Evolutionary conservation across 2,113 vertebrate genomes (phyloP), one percentile per base, ranked within the genome.

Genomic region (Grallaria varia): DNA sequence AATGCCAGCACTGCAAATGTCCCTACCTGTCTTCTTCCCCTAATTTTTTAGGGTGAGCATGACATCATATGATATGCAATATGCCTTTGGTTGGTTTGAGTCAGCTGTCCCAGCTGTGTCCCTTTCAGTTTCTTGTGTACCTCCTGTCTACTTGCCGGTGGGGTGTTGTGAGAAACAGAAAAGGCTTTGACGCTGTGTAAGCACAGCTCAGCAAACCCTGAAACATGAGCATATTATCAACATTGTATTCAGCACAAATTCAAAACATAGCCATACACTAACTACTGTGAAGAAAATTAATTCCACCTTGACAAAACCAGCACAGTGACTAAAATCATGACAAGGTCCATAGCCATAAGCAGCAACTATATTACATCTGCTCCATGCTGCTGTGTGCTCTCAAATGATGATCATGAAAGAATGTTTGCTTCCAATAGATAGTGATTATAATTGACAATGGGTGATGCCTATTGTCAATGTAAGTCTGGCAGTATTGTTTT

Each of bases 101-200:
- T 59, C 8, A 67, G 7, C 19, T 17, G 13, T 39, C 33, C 33
- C 13, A 25, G 19, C 33, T 30, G 8, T 31, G 31, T 64, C 16
- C 10, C 6, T 47, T 40, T 24, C 53, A 35, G 30, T 8, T 17
- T 62, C 35, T 33, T 69, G 20, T 56, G 30, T 49, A 40, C 10
- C 14, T 9, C 15, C 25, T 35, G 30, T 9, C 20, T 27, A 42
- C 28, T 56, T 0, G 0, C 14, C 20, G 9, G 9, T 35, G 50
- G 22, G 8, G 8, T 72, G 30, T 25, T 56, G 10, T 49, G 30
- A 31, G 35, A 49, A 49, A 17, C 42, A 80, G 49, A 56, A 72
- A 73, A 64, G 18, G 6, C 37, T 9, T 45, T 52, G 37, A 35
- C 52, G 25, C 31, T 9, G 2, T 13, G 12, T 30, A 45, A 45